Conservation (phyloP, 1,140 invertebrate genomes). For the Microvelia longipes region DNA sequence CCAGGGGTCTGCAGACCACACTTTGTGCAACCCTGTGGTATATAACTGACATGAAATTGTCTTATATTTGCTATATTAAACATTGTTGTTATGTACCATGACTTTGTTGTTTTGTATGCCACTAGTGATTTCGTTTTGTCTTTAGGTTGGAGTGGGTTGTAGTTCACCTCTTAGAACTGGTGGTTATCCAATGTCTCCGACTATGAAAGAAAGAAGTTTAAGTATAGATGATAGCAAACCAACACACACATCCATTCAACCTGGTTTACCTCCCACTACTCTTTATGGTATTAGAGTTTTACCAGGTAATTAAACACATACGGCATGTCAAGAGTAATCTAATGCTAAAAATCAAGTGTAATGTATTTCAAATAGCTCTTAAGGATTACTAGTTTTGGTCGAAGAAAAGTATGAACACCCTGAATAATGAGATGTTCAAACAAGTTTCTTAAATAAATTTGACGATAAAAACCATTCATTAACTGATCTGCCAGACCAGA, state of each 20-base stretch:
- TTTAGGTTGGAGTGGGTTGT: constrained; percentile 21
- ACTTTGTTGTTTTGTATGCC: background rate
- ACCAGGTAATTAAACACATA: constrained; percentile 16
- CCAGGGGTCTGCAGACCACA: too few relatives aligned
- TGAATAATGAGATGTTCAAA: too few relatives aligned
- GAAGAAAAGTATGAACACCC: too few relatives aligned
- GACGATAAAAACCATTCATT: too few relatives aligned
- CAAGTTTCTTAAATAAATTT: too few relatives aligned
- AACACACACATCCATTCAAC: background rate
- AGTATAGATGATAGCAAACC: constrained; percentile 9
- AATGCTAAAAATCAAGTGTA: background rate
- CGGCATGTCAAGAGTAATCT: background rate
- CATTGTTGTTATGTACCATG: too few relatives aligned
- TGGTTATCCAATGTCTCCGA: constrained; percentile 13
- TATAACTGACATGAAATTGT: too few relatives aligned
- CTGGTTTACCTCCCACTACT: constrained; percentile 4
- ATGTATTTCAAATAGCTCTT: too few relatives aligned
- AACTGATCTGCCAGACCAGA: too few relatives aligned
- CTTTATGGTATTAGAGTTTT: constrained; percentile 14
- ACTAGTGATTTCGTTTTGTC: background rate
- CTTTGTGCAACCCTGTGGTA: too few relatives aligned
- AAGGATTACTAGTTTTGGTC: too few relatives aligned
- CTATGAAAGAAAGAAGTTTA: constrained; percentile 13
- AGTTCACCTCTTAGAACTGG: constrained; percentile 1
- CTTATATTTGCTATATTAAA: too few relatives aligned